phyloP scores from a whole-genome alignment of 2,888 invertebrate genomes.

The Cosmopolites sordidus region DNA sequence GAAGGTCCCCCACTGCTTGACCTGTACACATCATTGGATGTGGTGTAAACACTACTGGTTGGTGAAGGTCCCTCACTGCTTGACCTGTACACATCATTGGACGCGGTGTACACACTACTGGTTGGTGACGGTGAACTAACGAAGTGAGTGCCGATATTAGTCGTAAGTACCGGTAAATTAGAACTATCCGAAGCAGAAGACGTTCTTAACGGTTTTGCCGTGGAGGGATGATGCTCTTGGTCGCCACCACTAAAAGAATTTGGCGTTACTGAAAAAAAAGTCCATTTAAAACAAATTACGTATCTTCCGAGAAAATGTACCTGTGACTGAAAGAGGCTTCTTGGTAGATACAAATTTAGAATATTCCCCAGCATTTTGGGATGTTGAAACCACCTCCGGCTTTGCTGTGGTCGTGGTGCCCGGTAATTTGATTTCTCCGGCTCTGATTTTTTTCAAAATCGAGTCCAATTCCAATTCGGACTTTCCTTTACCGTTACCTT shows the following conservation, averaged over 20 bases:
- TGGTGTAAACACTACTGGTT: slow-evolving; percentile 29
- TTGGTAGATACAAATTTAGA: slow-evolving; percentile 12
- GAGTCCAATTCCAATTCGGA: slow-evolving; percentile 74
- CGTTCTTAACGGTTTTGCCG: slow-evolving; percentile 13
- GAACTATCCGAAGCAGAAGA: slow-evolving; percentile 30
- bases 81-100: slow-evolving; percentile 45
- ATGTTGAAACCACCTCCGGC: neutral
- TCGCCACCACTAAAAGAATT: slow-evolving; percentile 40
- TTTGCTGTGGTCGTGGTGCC: slow-evolving; percentile 33
- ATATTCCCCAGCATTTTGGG: neutral
- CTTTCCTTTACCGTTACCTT: slow-evolving; percentile 68
- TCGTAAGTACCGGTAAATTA: slow-evolving; percentile 34
- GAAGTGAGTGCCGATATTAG: slow-evolving; percentile 38
- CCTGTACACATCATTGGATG: slow-evolving; percentile 46
- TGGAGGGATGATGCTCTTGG: slow-evolving; percentile 5
- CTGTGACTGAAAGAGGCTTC: slow-evolving; percentile 32
- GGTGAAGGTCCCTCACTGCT: slow-evolving; percentile 19
- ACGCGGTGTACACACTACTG: slow-evolving; percentile 33
- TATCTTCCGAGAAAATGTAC: neutral
- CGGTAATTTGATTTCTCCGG: slow-evolving; percentile 76
- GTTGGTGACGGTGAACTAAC: slow-evolving; percentile 37
- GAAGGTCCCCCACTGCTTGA: slow-evolving; percentile 12
- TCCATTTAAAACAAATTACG: neutral
- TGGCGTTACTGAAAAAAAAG: slow-evolving; percentile 34
- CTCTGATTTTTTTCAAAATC: slow-evolving; percentile 74